These are phyloP conservation scores for Hydraecia micacea DNA, from an alignment of 2,888 invertebrate species.

Conservation along the genomic window DNA sequence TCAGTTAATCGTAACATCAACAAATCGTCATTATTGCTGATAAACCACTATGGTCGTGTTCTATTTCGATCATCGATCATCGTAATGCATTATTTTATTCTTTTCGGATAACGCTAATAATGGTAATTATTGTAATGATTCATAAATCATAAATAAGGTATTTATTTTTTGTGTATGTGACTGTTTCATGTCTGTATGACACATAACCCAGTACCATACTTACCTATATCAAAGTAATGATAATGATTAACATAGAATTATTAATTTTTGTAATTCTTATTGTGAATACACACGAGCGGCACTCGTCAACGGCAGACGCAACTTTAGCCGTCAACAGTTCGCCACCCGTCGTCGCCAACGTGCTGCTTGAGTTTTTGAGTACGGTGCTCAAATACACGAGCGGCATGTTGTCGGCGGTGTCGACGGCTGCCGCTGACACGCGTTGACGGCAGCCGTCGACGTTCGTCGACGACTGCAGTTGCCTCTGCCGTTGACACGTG, in stretches of 20 bases:
- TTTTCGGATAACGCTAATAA: constrained; percentile 25
- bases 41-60: constrained; percentile 32
- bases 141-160: not conserved
- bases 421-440: too few species aligned
- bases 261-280: not conserved
- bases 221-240: constrained; percentile 18
- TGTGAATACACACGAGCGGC: not conserved
- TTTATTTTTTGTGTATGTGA: constrained; percentile 23
- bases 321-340: too few species aligned
- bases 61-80: constrained; percentile 45
- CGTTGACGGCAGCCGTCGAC: too few species aligned
- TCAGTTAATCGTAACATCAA: constrained; percentile 26
- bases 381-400: not conserved
- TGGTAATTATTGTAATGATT: constrained; percentile 31
- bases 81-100: constrained; percentile 11
- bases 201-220: constrained; percentile 9
- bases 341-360: too few species aligned
- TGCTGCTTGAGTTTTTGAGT: not conserved
- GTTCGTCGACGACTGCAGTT: too few species aligned
- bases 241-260: constrained; percentile 16
- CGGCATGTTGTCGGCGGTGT: too few species aligned
- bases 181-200: constrained; percentile 12
- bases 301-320: not conserved
- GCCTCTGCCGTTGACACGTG: too few species aligned
- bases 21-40: constrained; percentile 38